Percentiles rank a stretch among this genome's conserved stretches.
These are phyloP conservation scores for Spondyliosoma cantharus DNA, from an alignment of 2,797 vertebrate species.

Conservation along the genomic window DNA sequence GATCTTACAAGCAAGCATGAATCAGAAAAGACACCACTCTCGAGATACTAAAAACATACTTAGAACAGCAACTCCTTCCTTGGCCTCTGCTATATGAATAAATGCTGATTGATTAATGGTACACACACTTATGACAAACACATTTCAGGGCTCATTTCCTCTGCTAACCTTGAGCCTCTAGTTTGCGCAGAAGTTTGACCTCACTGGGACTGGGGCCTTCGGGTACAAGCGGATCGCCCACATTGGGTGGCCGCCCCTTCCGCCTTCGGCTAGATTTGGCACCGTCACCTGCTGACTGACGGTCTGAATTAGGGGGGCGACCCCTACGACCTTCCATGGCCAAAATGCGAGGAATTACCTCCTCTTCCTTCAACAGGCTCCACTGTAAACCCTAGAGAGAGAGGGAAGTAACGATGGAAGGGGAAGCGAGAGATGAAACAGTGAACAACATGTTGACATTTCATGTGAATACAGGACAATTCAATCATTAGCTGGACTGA, in stretches of 20 bases:
- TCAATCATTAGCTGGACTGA: constrained; percentile 36
- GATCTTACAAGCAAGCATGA: constrained; percentile 6
- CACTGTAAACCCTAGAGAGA: constrained; percentile 93
- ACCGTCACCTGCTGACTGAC: constrained; percentile 85
- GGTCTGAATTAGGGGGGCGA: constrained; percentile 90
- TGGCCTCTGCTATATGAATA: constrained; percentile 31
- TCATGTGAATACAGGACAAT: constrained; percentile 38
- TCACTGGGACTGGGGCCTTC: constrained; percentile 91
- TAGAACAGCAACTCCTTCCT: not conserved
- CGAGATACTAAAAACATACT: constrained; percentile 6
- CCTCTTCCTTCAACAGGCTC: constrained; percentile 96
- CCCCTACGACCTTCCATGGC: constrained; percentile 95
- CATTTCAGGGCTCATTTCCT: constrained; percentile 61
- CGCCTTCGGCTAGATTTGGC: constrained; percentile 86
- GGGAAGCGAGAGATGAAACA: constrained; percentile 11
- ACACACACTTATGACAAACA: constrained; percentile 43
- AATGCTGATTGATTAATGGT: constrained; percentile 50
- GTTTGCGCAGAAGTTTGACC: constrained; percentile 94
- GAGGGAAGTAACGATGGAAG: constrained; percentile 18
- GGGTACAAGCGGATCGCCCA: constrained; percentile 82
- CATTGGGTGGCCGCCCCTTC: constrained; percentile 94
- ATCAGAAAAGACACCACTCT: constrained; percentile 6
- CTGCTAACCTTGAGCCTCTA: constrained; percentile 95
- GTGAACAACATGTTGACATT: constrained; percentile 35
- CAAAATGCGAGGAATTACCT: constrained; percentile 93